Conservation (phyloP, 2,113 vertebrate genomes). For the Passer montanus region DNA sequence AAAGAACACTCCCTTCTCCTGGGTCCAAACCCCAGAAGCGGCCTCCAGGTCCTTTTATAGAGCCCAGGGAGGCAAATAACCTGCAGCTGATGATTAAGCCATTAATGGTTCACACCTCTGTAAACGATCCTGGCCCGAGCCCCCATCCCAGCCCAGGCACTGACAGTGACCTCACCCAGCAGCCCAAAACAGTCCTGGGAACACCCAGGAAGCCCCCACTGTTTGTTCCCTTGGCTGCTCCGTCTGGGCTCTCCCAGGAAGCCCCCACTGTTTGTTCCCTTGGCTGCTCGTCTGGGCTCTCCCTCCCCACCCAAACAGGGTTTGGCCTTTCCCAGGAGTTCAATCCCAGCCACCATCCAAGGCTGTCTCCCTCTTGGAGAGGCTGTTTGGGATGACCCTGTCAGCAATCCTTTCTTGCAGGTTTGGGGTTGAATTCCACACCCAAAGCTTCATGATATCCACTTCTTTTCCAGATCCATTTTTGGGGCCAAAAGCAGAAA, state of each 20-base stretch:
- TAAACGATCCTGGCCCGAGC: background rate
- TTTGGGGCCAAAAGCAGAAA: background rate
- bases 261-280: rapidly evolving
- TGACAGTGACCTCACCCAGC: background rate
- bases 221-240: background rate
- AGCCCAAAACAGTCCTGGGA: background rate
- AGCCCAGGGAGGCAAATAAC: background rate
- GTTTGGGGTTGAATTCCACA: background rate
- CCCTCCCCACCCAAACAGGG: background rate
- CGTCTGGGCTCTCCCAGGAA: background rate
- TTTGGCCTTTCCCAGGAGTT: background rate
- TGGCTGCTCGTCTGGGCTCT: background rate
- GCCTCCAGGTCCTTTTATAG: background rate
- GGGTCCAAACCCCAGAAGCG: rapidly evolving
- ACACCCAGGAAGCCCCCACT: rapidly evolving
- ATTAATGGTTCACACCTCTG: background rate
- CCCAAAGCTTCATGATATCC: background rate
- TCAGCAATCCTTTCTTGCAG: background rate
- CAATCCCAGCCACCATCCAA: background rate
- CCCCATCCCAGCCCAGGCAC: background rate
- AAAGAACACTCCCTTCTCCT: rapidly evolving
- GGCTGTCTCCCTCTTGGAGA: background rate
- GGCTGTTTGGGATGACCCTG: background rate
- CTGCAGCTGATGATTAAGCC: background rate
- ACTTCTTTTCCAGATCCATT: background rate